A percentile compares a stretch with the other conserved stretches of the same genome.
These are phyloP conservation scores for Macrophya annulata DNA, from an alignment of 2,888 invertebrate species.

Conservation along the genomic window DNA sequence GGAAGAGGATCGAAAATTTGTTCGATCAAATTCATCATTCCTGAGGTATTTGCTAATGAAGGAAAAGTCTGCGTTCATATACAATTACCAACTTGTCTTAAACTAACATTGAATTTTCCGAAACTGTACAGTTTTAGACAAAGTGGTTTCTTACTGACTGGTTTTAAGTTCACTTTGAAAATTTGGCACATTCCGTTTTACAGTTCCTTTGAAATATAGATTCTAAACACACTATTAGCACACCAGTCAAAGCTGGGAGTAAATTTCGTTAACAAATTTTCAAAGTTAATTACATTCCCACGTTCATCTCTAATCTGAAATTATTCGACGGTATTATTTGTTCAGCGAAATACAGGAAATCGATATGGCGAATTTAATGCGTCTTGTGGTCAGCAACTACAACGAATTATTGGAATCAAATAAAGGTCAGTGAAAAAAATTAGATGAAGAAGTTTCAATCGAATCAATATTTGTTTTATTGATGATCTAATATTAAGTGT, in stretches of 20 bases:
- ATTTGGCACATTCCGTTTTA: background rate
- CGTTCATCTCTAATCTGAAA: background rate
- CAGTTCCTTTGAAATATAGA: background rate
- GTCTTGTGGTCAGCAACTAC: constrained; percentile 81
- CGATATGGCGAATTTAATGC: constrained; percentile 80
- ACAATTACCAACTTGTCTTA: background rate
- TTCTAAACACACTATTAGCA: background rate
- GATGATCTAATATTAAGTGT: background rate
- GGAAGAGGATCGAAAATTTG: background rate
- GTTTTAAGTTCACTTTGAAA: background rate
- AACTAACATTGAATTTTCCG: background rate
- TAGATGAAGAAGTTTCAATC: background rate
- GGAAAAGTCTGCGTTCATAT: background rate
- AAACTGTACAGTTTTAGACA: background rate
- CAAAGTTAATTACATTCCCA: too few relatives aligned
- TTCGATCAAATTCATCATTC: background rate
- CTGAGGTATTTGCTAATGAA: background rate
- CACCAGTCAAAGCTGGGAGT: background rate
- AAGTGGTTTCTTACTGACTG: background rate
- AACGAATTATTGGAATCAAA: constrained; percentile 80
- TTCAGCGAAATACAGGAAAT: background rate
- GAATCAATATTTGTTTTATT: background rate
- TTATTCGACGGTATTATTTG: background rate
- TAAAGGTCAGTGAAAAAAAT: constrained; percentile 78
- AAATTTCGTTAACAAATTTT: too few relatives aligned